Base-by-base conservation (phyloP, 2,113 vertebrate genomes). In the Passer domesticus region DNA sequence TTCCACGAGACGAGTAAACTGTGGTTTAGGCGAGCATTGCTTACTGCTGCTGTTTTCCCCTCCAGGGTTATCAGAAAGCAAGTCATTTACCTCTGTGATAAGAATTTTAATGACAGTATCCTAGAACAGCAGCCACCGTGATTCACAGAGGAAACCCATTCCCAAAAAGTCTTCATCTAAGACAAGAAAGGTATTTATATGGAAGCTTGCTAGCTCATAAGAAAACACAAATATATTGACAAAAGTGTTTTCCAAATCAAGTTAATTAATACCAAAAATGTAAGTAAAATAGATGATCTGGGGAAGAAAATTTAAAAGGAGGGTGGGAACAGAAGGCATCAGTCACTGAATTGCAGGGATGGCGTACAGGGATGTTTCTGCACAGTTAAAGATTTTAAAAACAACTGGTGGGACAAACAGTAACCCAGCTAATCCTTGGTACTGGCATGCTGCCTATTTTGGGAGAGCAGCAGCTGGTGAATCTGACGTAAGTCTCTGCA, bases 391-490 rank as follows among this genome's bases (percentile, higher is more conserved):
- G 83, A 94, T 85, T 96, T 95, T 74, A 80, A 95, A 95, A 96
- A 96, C 62, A 97, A 95, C 76, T 97, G 84, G 91, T 89, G 92
- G 83, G 93, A 94, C 92, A 80, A 87, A 53, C 59, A 95, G 91
- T 85, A 96, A 72, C 95, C 59, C 89, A 96, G 91, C 94, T 97
- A 97, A 96, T 97, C 88, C 94, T 82, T 88, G 49, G 62, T 55
- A 69, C 92, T 97, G 94, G 95, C 96, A 96, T 7, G 0, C 69
- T 96, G 96, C 95, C 95, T 95, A 44, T 87, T 94, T 64, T 79
- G 82, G 87, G 56, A 94, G 91, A 90, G 81, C 84, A 96, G 96
- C 94, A 97, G 93, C 96, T 97, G 91, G 94, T 96, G 60, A 67
- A 94, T 94, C 89, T 96, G 86, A 97, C 92, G 94, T 96, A 87